Evolutionary conservation across 2,113 vertebrate genomes (phyloP).

Genomic region (Oncorhynchus clarkii): DNA sequence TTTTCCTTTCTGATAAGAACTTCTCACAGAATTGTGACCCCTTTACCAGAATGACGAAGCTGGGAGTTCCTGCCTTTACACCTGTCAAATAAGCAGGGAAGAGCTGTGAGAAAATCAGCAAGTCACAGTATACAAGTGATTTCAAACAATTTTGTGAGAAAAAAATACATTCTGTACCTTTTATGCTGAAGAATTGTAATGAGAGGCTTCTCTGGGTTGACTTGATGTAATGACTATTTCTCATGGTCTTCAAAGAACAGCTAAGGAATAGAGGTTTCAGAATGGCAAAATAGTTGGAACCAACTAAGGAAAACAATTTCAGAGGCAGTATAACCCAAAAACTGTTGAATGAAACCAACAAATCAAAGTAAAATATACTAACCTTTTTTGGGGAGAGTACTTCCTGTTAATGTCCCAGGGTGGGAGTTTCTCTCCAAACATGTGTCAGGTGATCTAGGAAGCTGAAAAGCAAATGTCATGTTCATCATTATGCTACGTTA

Average conservation of each 20-base stretch:
- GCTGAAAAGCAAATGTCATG: slow-evolving; percentile 59
- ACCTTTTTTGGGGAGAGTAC: slow-evolving; percentile 84
- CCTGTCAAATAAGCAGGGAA: slow-evolving; percentile 67
- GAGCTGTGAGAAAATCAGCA: neutral
- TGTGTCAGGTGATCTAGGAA: slow-evolving; percentile 88
- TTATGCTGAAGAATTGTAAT: slow-evolving; percentile 79
- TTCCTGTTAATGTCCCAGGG: slow-evolving; percentile 90
- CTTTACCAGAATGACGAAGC: slow-evolving; percentile 80
- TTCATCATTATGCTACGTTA: too few relatives aligned
- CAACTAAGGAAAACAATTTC: neutral
- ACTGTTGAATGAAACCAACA: neutral
- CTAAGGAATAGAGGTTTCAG: slow-evolving; percentile 57
- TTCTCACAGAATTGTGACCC: slow-evolving; percentile 76
- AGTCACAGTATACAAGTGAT: neutral
- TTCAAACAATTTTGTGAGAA: neutral
- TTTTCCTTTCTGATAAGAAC: slow-evolving; percentile 79
- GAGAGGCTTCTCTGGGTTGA: slow-evolving; percentile 74
- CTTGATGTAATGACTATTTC: slow-evolving; percentile 72
- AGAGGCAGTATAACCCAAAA: neutral
- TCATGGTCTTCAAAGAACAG: slow-evolving; percentile 88
- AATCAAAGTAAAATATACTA: slow-evolving; percentile 42
- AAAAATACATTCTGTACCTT: slow-evolving; percentile 69
- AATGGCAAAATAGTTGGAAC: neutral
- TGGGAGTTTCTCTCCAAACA: slow-evolving; percentile 90
- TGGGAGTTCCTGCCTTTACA: slow-evolving; percentile 85